phyloP scores from a whole-genome alignment of 2,888 invertebrate genomes.

The Fissipunctia ypsillon region DNA sequence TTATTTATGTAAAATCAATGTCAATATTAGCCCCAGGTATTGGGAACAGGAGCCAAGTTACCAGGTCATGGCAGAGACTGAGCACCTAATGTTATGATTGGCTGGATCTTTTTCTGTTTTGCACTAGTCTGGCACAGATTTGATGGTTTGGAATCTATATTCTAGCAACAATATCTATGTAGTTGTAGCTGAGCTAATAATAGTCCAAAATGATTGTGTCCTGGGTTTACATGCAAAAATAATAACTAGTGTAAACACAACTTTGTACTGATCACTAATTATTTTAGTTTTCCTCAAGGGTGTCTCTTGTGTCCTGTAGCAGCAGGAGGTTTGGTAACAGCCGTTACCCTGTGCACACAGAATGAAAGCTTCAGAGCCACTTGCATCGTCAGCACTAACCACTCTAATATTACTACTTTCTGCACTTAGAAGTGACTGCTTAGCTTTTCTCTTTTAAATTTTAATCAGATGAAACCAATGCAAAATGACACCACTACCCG shows the following conservation, averaged over 20 bases:
- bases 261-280: background rate
- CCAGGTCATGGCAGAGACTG: background rate
- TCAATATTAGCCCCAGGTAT: background rate
- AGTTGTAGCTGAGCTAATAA: background rate
- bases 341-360: background rate
- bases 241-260: background rate
- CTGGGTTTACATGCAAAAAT: background rate
- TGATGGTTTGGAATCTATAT: background rate
- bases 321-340: background rate
- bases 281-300: background rate
- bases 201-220: background rate
- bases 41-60: background rate
- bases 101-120: background rate
- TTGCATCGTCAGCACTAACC: too few relatives aligned
- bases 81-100: background rate
- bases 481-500: background rate
- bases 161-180: background rate
- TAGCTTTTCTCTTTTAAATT: background rate
- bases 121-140: too few relatives aligned
- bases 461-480: background rate
- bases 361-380: background rate
- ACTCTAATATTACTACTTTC: background rate
- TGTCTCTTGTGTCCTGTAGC: background rate
- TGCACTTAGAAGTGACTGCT: background rate
- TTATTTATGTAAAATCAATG: background rate